These are phyloP conservation scores for Minunthozetes semirufus DNA, from an alignment of 2,888 invertebrate species.

Conservation along the genomic window DNA sequence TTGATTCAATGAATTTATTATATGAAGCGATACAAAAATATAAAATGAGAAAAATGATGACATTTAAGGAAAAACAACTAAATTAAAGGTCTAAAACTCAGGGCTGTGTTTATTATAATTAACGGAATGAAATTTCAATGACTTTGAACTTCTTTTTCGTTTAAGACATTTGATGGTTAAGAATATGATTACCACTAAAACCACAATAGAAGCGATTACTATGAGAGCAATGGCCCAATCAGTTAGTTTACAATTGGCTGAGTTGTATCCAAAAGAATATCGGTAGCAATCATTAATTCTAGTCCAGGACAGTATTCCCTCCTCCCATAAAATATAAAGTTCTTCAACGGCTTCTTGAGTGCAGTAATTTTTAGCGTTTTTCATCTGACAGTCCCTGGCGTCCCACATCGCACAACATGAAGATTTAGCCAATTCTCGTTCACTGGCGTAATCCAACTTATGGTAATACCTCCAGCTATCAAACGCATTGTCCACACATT, in stretches of 20 bases:
- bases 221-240: constrained; percentile 9
- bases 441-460: neutral
- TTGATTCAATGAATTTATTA: no score
- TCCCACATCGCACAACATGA: constrained; percentile 22
- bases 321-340: neutral
- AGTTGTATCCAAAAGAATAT: neutral
- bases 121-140: neutral
- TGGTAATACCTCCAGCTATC: neutral
- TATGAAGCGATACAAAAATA: neutral
- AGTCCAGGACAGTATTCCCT: neutral
- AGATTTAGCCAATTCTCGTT: neutral
- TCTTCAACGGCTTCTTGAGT: neutral
- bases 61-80: neutral
- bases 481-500: constrained; percentile 1
- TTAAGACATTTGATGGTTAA: neutral
- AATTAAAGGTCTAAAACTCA: neutral
- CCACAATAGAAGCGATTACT: neutral
- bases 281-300: neutral
- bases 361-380: neutral
- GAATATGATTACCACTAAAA: neutral
- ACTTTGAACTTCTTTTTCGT: neutral
- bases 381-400: constrained; percentile 2
- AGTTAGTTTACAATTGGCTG: neutral
- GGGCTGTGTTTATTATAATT: neutral
- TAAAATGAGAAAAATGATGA: neutral